Evolutionary conservation across 2,797 vertebrate species (phyloP).

Genomic region (Ptychadena robeensis): DNA sequence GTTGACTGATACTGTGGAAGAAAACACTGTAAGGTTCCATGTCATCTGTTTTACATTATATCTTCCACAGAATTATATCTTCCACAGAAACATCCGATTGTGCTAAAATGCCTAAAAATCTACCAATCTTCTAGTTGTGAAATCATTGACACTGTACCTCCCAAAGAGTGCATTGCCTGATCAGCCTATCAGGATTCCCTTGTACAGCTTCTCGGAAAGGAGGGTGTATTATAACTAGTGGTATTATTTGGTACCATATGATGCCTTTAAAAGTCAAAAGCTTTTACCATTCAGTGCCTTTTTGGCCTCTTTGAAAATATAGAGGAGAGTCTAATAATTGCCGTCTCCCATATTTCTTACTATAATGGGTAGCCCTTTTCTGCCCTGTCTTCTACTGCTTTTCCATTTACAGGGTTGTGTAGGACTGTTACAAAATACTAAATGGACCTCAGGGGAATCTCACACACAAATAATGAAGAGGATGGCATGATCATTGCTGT

Average conservation of each 20-base stretch:
- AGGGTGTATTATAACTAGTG: background rate
- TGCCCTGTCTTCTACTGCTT: conserved; percentile 11
- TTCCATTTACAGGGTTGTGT: background rate
- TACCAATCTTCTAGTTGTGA: no score
- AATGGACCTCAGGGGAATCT: conserved; percentile 53
- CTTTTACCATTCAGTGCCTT: conserved; percentile 37
- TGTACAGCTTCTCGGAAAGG: background rate
- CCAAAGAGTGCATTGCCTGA: background rate
- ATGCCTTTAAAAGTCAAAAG: background rate
- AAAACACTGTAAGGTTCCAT: background rate
- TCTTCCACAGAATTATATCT: background rate
- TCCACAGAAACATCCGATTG: background rate
- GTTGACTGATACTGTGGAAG: background rate
- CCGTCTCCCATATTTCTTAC: background rate
- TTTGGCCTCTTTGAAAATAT: conserved; percentile 29
- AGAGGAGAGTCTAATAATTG: background rate
- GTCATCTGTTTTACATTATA: background rate
- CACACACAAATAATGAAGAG: conserved; percentile 7
- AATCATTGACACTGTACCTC: no score
- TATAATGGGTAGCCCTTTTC: conserved; percentile 6
- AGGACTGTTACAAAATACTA: conserved; percentile 51
- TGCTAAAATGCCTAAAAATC: background rate
- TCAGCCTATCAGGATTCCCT: background rate
- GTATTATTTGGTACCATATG: background rate
- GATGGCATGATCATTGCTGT: background rate